Conservation (phyloP, 1,140 invertebrate genomes). For the Teleopsis dalmanni region DNA sequence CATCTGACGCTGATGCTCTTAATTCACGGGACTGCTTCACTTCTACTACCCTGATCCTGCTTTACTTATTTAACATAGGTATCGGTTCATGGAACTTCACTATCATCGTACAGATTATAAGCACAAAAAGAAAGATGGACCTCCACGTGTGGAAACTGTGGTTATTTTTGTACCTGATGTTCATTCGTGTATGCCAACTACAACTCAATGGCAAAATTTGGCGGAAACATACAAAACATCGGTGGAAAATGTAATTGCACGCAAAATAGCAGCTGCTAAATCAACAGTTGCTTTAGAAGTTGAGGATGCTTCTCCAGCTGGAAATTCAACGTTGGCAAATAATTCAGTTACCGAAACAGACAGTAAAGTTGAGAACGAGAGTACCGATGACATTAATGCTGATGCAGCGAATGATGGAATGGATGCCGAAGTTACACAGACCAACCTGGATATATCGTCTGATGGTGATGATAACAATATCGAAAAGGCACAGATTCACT, state of each 20-base stretch:
- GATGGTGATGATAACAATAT: slow-evolving; percentile 23
- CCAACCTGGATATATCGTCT: not conserved
- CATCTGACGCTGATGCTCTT: not conserved
- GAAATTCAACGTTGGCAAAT: slow-evolving; percentile 17
- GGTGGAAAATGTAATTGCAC: slow-evolving; percentile 20
- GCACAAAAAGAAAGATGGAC: slow-evolving; percentile 56
- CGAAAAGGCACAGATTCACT: slow-evolving; percentile 63
- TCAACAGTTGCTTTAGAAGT: slow-evolving; percentile 24
- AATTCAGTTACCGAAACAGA: slow-evolving; percentile 12
- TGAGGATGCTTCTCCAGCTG: not conserved
- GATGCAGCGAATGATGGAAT: not conserved
- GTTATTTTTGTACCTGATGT: slow-evolving; percentile 96
- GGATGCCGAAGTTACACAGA: not conserved
- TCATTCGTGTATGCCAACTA: slow-evolving; percentile 83
- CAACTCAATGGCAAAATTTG: slow-evolving; percentile 77
- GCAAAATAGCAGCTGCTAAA: slow-evolving; percentile 1
- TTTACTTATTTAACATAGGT: slow-evolving; percentile 56
- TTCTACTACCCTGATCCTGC: not conserved
- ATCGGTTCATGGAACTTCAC: slow-evolving; percentile 93
- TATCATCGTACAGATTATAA: slow-evolving; percentile 86
- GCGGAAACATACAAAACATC: slow-evolving; percentile 65
- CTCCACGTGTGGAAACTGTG: slow-evolving; percentile 82
- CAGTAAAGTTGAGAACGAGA: not conserved
- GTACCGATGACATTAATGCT: not conserved
- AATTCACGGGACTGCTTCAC: not conserved